Evolutionary conservation across 2,113 vertebrate genomes (phyloP).

Genomic region (Microcebus jonahi): DNA sequence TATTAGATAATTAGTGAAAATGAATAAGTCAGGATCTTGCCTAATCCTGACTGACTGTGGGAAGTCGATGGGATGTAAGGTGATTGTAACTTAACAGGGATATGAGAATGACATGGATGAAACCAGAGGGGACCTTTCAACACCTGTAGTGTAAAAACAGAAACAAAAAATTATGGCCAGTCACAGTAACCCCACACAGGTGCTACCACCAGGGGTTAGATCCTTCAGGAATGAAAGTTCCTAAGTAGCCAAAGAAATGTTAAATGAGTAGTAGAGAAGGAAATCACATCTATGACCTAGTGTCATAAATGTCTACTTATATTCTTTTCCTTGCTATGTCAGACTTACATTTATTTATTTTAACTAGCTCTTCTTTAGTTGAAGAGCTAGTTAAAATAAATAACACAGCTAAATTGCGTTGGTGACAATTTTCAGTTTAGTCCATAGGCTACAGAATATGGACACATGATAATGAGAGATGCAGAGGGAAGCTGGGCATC

Average conservation of each 20-base stretch:
- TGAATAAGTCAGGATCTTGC: neutral
- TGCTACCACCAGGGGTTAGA: neutral
- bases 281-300: neutral
- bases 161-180: neutral
- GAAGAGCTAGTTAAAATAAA: no score
- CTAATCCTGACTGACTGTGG: neutral
- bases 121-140: neutral
- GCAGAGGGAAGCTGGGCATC: neutral
- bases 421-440: neutral
- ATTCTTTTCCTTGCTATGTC: neutral
- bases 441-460: neutral
- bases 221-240: neutral
- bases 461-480: neutral
- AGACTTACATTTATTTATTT: neutral
- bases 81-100: neutral
- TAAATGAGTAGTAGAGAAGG: neutral
- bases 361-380: neutral
- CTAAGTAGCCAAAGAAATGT: neutral
- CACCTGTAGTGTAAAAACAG: neutral
- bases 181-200: neutral
- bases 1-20: neutral
- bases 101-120: neutral
- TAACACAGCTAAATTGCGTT: neutral
- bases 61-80: neutral
- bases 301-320: neutral